Base-by-base conservation (phyloP, 1,140 invertebrate genomes). In the Drosophila nikananu region DNA sequence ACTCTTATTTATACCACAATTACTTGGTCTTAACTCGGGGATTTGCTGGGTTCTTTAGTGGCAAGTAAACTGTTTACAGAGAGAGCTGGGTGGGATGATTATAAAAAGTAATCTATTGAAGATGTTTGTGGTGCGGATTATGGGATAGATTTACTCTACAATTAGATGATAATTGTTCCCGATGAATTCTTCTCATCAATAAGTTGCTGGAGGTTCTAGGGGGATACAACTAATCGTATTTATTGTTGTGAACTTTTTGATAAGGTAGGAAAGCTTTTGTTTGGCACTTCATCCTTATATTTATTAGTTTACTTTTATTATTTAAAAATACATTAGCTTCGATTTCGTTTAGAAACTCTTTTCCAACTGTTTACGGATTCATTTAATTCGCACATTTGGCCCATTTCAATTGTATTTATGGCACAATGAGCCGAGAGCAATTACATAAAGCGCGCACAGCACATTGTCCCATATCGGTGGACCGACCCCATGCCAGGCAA, bases 1-100 rank as follows among this genome's bases (percentile, higher is more conserved):
- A 51, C 54, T 52, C 78, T 90, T 87, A 90, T 81, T 84, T 87
- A 89, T 81, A 67, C 65, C 73, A 89, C 83, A 87, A 84, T 89
- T 89, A 87, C 84, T 78, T 61, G 80, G 37, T 46, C 66, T 66
- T 89, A 77, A 65, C 84, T 65, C 46, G 48, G 44, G 67, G 61
- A 83, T 83, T 77, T 80, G 71, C 46, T 59, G 51, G 64, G 32
- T 66, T 64, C 67, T 37, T 46, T 63, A 70, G 57, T 59, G 61
- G 44, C 30, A 54, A 42, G 35, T 62, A 46, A 58, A 73, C 70
- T 52, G 71, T 61, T 74, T 74, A 73, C 44, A 17, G 3, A 42
- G 30, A 32, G 41, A 23, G 10, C 39, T 37, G 6, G 35, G 8
- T 10, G 19, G 17, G 3, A 15, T 57, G 17, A 51, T 32, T 27